Conservation (phyloP, 2,113 vertebrate species). For the Apteryx owenii region DNA sequence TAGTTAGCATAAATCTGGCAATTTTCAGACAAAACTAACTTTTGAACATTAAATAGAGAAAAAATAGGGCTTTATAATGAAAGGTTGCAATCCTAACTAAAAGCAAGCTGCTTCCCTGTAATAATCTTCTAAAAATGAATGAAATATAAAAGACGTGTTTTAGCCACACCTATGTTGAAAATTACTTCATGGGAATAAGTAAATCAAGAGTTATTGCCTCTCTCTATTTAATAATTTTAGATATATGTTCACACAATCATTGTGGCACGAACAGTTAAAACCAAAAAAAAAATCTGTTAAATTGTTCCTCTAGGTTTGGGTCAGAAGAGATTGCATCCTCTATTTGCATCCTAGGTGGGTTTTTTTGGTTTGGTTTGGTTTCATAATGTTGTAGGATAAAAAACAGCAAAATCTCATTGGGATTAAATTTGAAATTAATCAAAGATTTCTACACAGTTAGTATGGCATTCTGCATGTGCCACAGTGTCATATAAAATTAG, state of each 20-base stretch:
- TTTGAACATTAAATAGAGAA: background rate
- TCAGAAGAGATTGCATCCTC: background rate
- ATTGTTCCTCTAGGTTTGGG: background rate
- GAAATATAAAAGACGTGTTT: background rate
- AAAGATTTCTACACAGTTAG: background rate
- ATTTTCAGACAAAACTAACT: background rate
- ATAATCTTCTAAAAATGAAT: background rate
- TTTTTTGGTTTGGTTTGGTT: background rate
- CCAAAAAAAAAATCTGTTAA: background rate
- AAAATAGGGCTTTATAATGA: background rate
- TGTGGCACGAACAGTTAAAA: background rate
- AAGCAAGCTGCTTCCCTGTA: background rate
- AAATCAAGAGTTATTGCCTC: constrained; percentile 5
- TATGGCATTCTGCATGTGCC: background rate
- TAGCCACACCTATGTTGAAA: constrained; percentile 10
- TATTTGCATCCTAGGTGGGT: background rate
- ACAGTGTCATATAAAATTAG: background rate
- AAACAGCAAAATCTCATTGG: background rate
- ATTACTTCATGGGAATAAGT: background rate
- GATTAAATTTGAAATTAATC: background rate
- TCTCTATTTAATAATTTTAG: background rate
- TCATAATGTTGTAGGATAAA: background rate
- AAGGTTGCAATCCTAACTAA: background rate
- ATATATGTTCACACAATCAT: background rate
- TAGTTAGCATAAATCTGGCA: background rate